Conservation (phyloP, 2,888 invertebrate species). For the Ptilodon capucinus region DNA sequence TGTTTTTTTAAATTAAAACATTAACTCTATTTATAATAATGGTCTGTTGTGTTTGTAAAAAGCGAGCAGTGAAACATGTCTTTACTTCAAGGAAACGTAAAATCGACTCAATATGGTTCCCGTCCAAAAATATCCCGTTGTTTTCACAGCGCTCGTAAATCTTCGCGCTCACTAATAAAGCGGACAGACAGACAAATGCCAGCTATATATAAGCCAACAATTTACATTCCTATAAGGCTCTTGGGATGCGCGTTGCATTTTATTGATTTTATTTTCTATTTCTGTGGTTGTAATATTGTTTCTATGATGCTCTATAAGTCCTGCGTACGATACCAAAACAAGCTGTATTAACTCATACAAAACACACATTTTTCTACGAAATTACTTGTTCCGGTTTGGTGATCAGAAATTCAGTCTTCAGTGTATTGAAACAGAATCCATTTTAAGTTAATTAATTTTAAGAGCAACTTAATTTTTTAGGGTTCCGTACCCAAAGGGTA, state of each 20-base stretch:
- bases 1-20: too few species aligned
- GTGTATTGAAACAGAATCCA: too few species aligned
- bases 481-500: too few species aligned
- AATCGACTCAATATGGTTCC: slow-evolving; percentile 5
- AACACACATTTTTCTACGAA: too few species aligned
- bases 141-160: slow-evolving; percentile 60
- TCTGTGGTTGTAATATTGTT: background rate
- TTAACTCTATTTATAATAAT: too few species aligned
- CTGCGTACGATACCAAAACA: too few species aligned
- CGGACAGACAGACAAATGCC: slow-evolving; percentile 69
- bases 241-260: slow-evolving; percentile 23
- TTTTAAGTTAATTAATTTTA: too few species aligned
- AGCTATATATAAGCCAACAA: slow-evolving; percentile 53
- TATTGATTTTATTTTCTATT: slow-evolving; percentile 2
- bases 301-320: background rate
- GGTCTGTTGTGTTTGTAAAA: too few species aligned
- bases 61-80: background rate
- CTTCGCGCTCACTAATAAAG: slow-evolving; percentile 61
- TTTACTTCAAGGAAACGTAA: slow-evolving; percentile 2
- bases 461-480: too few species aligned
- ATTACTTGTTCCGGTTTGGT: too few species aligned
- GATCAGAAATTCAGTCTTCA: too few species aligned
- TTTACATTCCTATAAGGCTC: slow-evolving; percentile 59
- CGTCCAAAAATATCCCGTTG: slow-evolving; percentile 46
- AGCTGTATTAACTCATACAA: too few species aligned